phyloP scores from a whole-genome alignment of 1,140 invertebrate species.

The Scaptodrosophila lebanonensis region DNA sequence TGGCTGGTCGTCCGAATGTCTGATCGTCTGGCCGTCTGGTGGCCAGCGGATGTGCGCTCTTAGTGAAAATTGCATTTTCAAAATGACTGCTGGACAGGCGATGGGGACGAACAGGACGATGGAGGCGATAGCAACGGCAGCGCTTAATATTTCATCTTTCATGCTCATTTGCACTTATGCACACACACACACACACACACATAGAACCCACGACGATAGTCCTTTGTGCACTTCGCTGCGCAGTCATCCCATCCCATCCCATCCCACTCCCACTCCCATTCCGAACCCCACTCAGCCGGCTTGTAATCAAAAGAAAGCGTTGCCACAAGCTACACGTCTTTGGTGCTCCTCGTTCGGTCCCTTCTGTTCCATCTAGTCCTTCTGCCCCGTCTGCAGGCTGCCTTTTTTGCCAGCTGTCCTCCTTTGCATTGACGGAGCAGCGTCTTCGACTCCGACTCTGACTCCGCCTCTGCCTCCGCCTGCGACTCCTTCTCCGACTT shows the following conservation, averaged over 20 bases:
- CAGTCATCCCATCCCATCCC: too few species aligned
- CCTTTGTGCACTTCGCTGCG: not conserved
- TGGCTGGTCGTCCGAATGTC: too few species aligned
- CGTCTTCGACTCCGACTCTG: conserved; percentile 32
- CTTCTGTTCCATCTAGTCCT: not conserved
- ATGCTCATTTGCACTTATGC: conserved; percentile 66
- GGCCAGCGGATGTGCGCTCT: conserved; percentile 49
- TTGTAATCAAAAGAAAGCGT: conserved; percentile 61
- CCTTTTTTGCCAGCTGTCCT: not conserved
- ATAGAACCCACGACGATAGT: not conserved
- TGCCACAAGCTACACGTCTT: conserved; percentile 27
- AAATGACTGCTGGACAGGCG: conserved; percentile 48
- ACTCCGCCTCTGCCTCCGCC: too few species aligned
- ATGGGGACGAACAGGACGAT: not conserved
- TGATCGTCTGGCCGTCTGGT: conserved; percentile 29
- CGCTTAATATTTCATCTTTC: conserved; percentile 74
- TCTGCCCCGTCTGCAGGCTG: not conserved
- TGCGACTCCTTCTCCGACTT: too few species aligned
- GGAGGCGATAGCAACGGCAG: conserved; percentile 17
- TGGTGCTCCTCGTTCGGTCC: not conserved
- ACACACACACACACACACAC: conserved; percentile 3
- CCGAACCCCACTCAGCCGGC: conserved; percentile 16
- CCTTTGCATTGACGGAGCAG: conserved; percentile 17
- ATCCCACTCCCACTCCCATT: too few species aligned
- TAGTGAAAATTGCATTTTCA: conserved; percentile 70